A percentile compares a stretch with the other conserved stretches of the same genome.
These are phyloP conservation scores for Bursaphelenchus mucronatus DNA, from an alignment of 1,140 invertebrate genomes.

Conservation along the genomic window DNA sequence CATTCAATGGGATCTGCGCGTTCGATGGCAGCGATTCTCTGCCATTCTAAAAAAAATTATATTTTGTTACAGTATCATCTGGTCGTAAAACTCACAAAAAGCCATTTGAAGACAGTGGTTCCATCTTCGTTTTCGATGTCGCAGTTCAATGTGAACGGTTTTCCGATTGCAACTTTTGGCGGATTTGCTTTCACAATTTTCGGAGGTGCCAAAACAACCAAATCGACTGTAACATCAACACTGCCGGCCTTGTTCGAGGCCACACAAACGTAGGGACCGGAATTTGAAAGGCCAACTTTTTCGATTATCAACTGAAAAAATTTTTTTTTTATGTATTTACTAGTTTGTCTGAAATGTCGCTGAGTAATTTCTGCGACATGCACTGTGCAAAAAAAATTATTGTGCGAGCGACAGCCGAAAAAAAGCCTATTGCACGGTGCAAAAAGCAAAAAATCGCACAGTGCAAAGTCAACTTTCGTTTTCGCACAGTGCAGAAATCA, in stretches of 20 bases:
- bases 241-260: slow-evolving; percentile 47
- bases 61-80: background rate
- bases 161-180: slow-evolving; percentile 39
- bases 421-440: no score
- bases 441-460: no score
- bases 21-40: slow-evolving; percentile 35
- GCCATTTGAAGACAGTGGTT: slow-evolving; percentile 46
- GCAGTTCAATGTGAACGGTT: slow-evolving; percentile 45
- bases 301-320: slow-evolving; percentile 35
- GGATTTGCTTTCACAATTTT: slow-evolving; percentile 25
- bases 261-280: slow-evolving; percentile 43
- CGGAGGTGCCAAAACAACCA: slow-evolving; percentile 46
- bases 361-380: no score
- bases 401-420: no score
- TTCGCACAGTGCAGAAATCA: no score
- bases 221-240: slow-evolving; percentile 47
- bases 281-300: slow-evolving; percentile 33
- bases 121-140: slow-evolving; percentile 45
- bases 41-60: slow-evolving; percentile 38
- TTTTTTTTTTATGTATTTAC: background rate
- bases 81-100: slow-evolving; percentile 44
- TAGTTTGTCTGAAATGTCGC: no score
- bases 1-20: slow-evolving; percentile 37
- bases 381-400: no score
- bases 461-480: no score